Base-by-base conservation (phyloP, 2,888 invertebrate genomes). In the Phengaris arion region DNA sequence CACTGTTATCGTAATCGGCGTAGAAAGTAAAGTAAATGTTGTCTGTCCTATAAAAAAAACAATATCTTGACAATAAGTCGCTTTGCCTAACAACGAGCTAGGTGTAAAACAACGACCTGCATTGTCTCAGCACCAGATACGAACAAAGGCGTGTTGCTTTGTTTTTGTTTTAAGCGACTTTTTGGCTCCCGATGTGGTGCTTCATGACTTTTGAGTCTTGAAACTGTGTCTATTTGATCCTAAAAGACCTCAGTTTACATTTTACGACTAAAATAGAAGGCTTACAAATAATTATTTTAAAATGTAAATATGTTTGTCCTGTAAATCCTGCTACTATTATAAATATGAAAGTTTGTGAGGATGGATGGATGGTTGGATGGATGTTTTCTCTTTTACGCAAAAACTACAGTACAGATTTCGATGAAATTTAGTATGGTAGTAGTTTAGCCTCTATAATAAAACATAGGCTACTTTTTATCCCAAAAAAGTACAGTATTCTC, bases 161-260 rank as follows among this genome's bases (percentile, higher is more conserved):
- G 59, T 59, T 59, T 59, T 59, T 59, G 59, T 59, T 59, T 59
- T 9, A 59, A 59, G 59, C 59, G 59, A 59, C 59, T 10, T 59
- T 59, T 59, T 59, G 22, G 22, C 22, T 59, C 9, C 59, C 22
- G 48, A 48, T 48, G 0, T 48, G 48, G 8, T 9, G 22, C 4
- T 59, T 22, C 22, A 59, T 59, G 22, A 15, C 22, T 59, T 10
- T 59, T 59, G 59, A 59, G 15, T 22, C 5, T 4, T 7, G 10
- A 59, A 59, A 10, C 9, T 22, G 59, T 59, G 10, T 22, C 9
- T 59, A 22, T 59, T 59, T 10, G 10, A 59, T 59, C 22, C 22
- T 22, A 9, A 59, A 57, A 15, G 2, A 59, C 59, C 22, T 22
- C 48, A 48, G 8, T 6, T 6, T 35, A 35, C 35, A 35, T 57